Evolutionary conservation across 2,888 invertebrate species (phyloP), one percentile per base, ranked within the genome.

Genomic region (Monoplex corrugatus): DNA sequence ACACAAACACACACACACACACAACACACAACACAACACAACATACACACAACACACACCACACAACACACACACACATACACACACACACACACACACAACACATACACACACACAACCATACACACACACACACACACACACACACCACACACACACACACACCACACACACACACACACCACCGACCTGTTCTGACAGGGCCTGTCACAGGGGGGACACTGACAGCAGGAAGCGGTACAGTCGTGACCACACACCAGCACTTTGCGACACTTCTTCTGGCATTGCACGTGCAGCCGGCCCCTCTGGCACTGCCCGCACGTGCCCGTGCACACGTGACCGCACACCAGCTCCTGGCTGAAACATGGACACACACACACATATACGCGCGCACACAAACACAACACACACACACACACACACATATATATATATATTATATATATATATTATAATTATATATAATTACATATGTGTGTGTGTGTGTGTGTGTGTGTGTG

Each of bases 201-300:
- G 16, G 96, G 40, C 82, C 94, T 94, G 80, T 92, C 93, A 90
- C 95, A 95, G 75, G 97, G 96, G 90, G 97, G 96, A 90, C 96
- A 96, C 45, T 91, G 91, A n/a, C 85, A 87, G 89, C 93, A 92
- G 6, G 84, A 89, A 10, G 88, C 89, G 57, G 38, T 40, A 95
- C 97, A 95, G 16, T 94, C 94, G 96, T 97, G 97, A 0, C 96
- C 96, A 96, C 97, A 97, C 82, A 87, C 32, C 93, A 92, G 89
- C 16, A 90, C 87, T 43, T 89, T 92, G 57, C 38, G 87, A 38
- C 92, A 92, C 38, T n/a, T 86, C 28, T 95, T 93, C 40, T 93
- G 88, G 84, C 98, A 98, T 78, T 92, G 86, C 2, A 90, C 85
- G 95, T 98, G 97, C 89, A 97, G 95, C 13, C 97, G 96, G 57